Conservation (phyloP, 2,113 vertebrate genomes). For the Patagioenas fasciata region DNA sequence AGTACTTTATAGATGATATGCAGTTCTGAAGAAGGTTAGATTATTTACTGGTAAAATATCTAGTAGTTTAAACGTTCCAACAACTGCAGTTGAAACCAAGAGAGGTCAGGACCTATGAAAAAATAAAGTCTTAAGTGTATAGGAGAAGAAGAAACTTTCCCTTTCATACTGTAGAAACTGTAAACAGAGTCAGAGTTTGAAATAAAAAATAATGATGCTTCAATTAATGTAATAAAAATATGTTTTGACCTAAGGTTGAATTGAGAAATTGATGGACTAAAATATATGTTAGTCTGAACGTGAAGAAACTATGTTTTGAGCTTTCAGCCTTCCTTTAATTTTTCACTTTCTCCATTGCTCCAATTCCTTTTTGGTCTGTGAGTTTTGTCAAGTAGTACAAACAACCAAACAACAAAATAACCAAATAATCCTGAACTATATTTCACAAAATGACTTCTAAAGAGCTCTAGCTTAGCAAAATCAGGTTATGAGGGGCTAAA, state of each 20-base stretch:
- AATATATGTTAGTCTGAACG: neutral
- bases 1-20: neutral
- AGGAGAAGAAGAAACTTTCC: neutral
- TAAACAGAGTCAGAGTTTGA: neutral
- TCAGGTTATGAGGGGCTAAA: neutral
- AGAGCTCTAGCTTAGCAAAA: neutral
- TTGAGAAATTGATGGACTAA: neutral
- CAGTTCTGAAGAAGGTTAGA: neutral
- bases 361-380: neutral
- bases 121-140: neutral
- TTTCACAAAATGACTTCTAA: neutral
- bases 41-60: neutral
- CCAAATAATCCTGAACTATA: neutral
- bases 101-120: neutral
- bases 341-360: neutral
- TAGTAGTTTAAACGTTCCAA: neutral
- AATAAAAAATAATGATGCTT: neutral
- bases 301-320: neutral
- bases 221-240: neutral
- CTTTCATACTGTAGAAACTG: neutral
- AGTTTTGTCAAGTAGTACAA: neutral
- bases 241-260: neutral
- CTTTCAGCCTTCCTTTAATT: neutral
- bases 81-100: neutral
- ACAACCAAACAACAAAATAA: neutral